These are phyloP conservation scores for Oryzaephilus surinamensis DNA, from an alignment of 1,140 invertebrate species.

Conservation along the genomic window DNA sequence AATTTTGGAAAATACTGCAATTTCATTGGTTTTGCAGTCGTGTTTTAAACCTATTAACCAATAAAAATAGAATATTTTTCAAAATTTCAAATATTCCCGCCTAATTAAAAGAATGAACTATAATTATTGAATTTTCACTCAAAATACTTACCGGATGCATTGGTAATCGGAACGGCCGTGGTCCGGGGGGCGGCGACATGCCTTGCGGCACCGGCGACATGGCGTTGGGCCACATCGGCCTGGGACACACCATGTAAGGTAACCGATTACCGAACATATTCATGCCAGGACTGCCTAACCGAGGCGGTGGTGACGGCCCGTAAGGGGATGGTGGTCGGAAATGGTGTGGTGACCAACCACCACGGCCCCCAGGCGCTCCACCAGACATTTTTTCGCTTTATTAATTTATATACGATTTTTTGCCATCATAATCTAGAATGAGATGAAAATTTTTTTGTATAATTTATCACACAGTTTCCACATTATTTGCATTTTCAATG, in stretches of 20 bases:
- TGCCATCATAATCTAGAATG: too few relatives aligned
- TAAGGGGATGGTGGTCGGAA: constrained; percentile 54
- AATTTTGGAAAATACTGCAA: too few relatives aligned
- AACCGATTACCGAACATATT: constrained; percentile 36
- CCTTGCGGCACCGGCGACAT: constrained; percentile 42
- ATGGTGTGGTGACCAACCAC: constrained; percentile 36
- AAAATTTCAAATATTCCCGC: too few relatives aligned
- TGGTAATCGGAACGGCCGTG: constrained; percentile 33
- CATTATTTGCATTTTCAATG: too few relatives aligned
- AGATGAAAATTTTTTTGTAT: too few relatives aligned
- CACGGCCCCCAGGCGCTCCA: constrained; percentile 33
- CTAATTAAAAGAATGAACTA: background rate
- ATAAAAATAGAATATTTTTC: too few relatives aligned
- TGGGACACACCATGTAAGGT: constrained; percentile 43
- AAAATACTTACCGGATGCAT: constrained; percentile 37
- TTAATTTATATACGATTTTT: too few relatives aligned
- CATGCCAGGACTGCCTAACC: constrained; percentile 37
- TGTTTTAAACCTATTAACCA: background rate
- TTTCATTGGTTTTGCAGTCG: background rate
- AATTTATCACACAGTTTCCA: too few relatives aligned
- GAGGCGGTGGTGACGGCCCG: constrained; percentile 50
- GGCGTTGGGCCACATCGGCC: constrained; percentile 49
- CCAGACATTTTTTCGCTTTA: too few relatives aligned
- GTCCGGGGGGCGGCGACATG: constrained; percentile 35
- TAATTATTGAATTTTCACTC: too few relatives aligned